Evolutionary conservation across 2,113 vertebrate species (phyloP).

Genomic region (Quiscalus mexicanus): DNA sequence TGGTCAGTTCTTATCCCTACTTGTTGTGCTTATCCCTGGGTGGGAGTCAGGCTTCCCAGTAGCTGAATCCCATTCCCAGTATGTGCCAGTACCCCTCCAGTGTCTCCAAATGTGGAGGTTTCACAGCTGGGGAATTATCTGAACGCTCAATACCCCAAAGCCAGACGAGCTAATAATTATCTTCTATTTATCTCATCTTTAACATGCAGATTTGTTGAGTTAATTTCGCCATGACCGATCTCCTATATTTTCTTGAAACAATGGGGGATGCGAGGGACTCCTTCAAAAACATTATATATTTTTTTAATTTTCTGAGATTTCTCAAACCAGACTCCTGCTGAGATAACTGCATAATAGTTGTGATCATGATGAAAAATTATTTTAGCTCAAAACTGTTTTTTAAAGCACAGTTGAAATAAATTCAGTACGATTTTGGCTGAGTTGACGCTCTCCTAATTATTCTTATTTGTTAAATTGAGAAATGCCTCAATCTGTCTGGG

Average conservation of each 20-base stretch:
- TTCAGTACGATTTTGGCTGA: neutral
- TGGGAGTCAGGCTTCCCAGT: neutral
- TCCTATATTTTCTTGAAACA: neutral
- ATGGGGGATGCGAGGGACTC: neutral
- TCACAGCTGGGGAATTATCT: neutral
- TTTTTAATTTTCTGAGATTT: conserved; percentile 51
- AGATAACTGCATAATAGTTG: neutral
- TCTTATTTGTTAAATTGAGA: neutral
- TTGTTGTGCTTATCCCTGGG: too few species aligned
- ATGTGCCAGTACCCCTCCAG: neutral
- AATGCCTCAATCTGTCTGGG: neutral
- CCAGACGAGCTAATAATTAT: neutral
- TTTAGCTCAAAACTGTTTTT: neutral
- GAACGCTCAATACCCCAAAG: neutral
- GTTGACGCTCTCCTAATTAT: neutral
- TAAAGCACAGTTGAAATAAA: neutral
- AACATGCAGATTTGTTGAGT: conserved; percentile 31
- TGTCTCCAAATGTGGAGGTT: neutral
- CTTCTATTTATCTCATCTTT: neutral
- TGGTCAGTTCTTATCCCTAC: neutral
- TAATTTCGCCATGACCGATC: conserved; percentile 11
- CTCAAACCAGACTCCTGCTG: neutral
- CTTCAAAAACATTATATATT: conserved; percentile 22
- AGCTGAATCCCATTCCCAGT: neutral
- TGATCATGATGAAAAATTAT: neutral